Percentiles rank a stretch among this genome's conserved stretches.
Conservation (phyloP, 2,888 invertebrate genomes). For the Hyposoter didymator region DNA sequence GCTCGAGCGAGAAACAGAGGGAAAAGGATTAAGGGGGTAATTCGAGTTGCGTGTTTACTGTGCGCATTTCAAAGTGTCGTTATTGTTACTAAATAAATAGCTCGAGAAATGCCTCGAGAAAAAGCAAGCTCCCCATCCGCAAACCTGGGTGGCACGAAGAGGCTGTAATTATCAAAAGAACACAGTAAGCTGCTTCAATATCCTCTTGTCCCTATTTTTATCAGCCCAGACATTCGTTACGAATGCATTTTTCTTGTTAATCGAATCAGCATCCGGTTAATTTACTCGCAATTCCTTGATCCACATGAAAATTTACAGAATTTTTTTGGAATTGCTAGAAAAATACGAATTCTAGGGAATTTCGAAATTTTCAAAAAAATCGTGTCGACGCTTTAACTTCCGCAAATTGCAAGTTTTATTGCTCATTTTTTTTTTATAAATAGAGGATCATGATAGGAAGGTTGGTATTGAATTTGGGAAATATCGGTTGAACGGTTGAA, state of each 20-base stretch:
- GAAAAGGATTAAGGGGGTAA: conserved; percentile 32
- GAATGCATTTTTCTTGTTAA: not conserved
- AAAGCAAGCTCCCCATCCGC: conserved; percentile 14
- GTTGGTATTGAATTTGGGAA: too few species aligned
- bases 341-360: too few species aligned
- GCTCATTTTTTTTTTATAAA: too few species aligned
- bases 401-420: too few species aligned
- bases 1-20: not conserved
- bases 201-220: not conserved
- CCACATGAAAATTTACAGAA: not conserved
- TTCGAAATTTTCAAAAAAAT: too few species aligned
- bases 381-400: too few species aligned
- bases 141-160: conserved; percentile 61
- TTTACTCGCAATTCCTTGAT: not conserved
- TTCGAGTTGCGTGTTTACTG: conserved; percentile 39
- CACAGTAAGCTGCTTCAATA: not conserved
- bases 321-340: too few species aligned
- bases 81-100: conserved; percentile 52
- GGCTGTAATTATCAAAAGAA: conserved; percentile 60
- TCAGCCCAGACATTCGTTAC: not conserved
- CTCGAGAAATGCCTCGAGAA: conserved; percentile 24
- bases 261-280: not conserved
- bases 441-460: too few species aligned
- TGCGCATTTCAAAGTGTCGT: conserved; percentile 47
- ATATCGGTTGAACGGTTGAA: too few species aligned